A percentile compares a stretch with the other conserved stretches of the same genome.
Conservation (phyloP, 2,113 vertebrate genomes). For the Puma concolor region DNA sequence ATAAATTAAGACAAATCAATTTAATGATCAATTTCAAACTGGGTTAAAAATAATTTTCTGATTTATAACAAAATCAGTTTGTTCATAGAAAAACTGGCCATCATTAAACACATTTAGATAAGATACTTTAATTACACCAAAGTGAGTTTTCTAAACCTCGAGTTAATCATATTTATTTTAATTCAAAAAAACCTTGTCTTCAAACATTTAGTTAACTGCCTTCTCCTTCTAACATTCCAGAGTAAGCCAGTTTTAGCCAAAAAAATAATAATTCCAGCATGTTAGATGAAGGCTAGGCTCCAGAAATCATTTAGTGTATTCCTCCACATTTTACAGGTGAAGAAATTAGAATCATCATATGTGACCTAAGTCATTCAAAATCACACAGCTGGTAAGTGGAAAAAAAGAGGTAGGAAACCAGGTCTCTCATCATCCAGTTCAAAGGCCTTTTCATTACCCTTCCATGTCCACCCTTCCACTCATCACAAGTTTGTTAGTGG, state of each 20-base stretch:
- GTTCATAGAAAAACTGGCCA: not conserved
- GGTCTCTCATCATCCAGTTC: not conserved
- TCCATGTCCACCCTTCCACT: not conserved
- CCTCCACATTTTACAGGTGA: not conserved
- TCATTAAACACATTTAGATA: not conserved
- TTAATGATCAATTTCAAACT: not conserved
- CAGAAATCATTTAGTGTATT: not conserved
- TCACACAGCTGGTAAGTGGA: not conserved
- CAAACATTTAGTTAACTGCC: not conserved
- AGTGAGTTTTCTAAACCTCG: not conserved
- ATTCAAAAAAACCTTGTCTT: not conserved
- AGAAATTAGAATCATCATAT: not conserved
- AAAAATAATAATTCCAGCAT: not conserved
- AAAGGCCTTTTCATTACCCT: conserved; percentile 27
- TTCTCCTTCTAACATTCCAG: not conserved
- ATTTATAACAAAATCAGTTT: not conserved
- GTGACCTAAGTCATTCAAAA: not conserved
- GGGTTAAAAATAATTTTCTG: not conserved
- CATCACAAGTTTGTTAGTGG: not conserved
- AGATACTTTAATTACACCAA: not conserved
- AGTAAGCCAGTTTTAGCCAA: not conserved
- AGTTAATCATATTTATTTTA: not conserved
- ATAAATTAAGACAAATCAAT: not conserved
- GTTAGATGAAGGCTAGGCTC: not conserved
- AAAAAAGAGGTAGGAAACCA: not conserved